A percentile compares a stretch with the other conserved stretches of the same genome.
Conservation (phyloP, 2,113 vertebrate genomes). For the Piprites chloris region DNA sequence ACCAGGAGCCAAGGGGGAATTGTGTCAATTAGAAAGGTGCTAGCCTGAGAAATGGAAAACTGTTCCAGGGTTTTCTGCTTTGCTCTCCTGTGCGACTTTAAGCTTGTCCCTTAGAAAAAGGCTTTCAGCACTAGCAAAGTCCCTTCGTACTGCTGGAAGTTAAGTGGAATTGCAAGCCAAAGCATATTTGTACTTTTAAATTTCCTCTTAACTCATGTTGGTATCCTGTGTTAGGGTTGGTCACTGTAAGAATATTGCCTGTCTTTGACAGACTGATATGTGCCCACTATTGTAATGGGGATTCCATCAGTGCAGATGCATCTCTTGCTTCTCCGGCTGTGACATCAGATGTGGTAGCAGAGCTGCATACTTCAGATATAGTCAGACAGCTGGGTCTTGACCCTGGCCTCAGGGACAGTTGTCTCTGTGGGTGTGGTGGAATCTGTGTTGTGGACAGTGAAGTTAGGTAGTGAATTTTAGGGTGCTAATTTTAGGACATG, state of each 20-base stretch:
- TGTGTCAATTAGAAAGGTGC: not conserved
- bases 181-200: not conserved
- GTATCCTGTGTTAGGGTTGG: not conserved
- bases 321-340: not conserved
- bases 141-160: not conserved
- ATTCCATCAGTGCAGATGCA: not conserved
- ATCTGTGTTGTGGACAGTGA: not conserved
- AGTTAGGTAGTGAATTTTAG: not conserved
- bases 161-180: not conserved
- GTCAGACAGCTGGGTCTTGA: not conserved
- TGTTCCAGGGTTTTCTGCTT: not conserved
- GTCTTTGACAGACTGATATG: not conserved
- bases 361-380: not conserved
- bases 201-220: not conserved
- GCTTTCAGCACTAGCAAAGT: not conserved
- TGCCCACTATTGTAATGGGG: accelerated
- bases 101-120: not conserved
- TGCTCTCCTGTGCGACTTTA: not conserved
- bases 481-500: not conserved
- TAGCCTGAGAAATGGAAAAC: not conserved
- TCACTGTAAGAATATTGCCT: not conserved
- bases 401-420: not conserved
- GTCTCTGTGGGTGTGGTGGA: not conserved
- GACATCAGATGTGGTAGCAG: not conserved
- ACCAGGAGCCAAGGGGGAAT: not conserved